These are phyloP conservation scores for Zonotrichia albicollis DNA, from an alignment of 2,797 vertebrate species.

Conservation along the genomic window DNA sequence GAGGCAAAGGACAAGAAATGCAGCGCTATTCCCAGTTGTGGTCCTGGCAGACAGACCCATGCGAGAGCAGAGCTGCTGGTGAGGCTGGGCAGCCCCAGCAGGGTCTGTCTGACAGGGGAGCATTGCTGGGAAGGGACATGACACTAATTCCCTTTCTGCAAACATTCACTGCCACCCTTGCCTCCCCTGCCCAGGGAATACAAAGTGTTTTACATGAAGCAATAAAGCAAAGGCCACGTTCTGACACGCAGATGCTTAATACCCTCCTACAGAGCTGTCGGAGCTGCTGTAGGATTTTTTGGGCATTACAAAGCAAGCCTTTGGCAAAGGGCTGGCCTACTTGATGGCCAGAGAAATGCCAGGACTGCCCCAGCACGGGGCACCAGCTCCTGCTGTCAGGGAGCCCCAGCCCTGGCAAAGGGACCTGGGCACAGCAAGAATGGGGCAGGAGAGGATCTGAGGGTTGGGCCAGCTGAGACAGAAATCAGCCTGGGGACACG, in stretches of 20 bases:
- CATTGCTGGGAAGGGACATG: rapidly evolving
- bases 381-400: background rate
- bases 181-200: background rate
- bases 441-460: rapidly evolving
- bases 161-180: background rate
- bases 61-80: background rate
- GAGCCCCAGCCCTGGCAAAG: background rate
- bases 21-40: background rate
- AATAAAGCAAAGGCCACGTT: background rate
- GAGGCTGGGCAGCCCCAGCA: background rate
- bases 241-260: background rate
- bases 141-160: background rate
- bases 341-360: rapidly evolving
- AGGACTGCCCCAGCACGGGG: background rate
- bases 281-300: background rate
- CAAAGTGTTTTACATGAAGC: background rate
- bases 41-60: background rate
- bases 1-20: slow-evolving; percentile 31
- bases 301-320: background rate
- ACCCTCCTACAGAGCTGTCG: background rate
- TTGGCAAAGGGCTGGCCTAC: background rate
- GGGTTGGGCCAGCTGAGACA: background rate
- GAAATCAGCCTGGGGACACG: rapidly evolving
- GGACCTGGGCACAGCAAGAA: background rate
- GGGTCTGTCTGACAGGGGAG: background rate